phyloP scores from a whole-genome alignment of 2,888 invertebrate species.

The Junonia oenone region DNA sequence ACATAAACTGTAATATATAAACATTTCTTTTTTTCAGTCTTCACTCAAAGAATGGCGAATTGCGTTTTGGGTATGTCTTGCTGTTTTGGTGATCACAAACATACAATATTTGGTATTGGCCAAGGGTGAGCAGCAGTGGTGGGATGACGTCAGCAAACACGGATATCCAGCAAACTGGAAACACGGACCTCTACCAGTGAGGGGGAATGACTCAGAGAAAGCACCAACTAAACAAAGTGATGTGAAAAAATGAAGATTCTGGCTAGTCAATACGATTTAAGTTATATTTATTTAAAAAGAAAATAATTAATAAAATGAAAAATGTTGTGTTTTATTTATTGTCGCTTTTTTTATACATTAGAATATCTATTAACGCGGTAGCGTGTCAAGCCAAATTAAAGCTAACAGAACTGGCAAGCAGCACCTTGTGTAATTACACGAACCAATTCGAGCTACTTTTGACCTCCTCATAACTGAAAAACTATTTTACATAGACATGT shows the following conservation, averaged over 20 bases:
- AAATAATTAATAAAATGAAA: background rate
- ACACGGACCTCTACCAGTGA: conserved; percentile 55
- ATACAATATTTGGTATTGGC: conserved; percentile 84
- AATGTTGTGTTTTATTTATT: background rate
- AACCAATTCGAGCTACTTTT: no score
- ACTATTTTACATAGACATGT: no score
- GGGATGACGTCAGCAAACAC: conserved; percentile 82
- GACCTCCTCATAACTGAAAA: no score
- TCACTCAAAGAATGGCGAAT: conserved; percentile 84
- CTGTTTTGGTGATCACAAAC: conserved; percentile 83
- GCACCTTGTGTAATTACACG: no score
- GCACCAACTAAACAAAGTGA: conserved; percentile 35
- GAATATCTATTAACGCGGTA: no score
- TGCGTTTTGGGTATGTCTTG: conserved; percentile 90
- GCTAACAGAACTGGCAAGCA: no score
- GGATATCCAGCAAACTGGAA: conserved; percentile 67
- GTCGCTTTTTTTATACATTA: no score
- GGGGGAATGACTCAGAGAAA: conserved; percentile 46
- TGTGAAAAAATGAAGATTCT: conserved; percentile 32
- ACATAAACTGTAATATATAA: no score
- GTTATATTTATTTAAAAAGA: conserved; percentile 19
- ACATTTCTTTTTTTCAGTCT: conserved; percentile 63
- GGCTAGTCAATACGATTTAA: conserved; percentile 19
- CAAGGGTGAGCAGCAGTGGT: conserved; percentile 86
- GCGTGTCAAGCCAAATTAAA: no score